Evolutionary conservation across 2,113 vertebrate genomes (phyloP).

Genomic region (Kryptolebias marmoratus): DNA sequence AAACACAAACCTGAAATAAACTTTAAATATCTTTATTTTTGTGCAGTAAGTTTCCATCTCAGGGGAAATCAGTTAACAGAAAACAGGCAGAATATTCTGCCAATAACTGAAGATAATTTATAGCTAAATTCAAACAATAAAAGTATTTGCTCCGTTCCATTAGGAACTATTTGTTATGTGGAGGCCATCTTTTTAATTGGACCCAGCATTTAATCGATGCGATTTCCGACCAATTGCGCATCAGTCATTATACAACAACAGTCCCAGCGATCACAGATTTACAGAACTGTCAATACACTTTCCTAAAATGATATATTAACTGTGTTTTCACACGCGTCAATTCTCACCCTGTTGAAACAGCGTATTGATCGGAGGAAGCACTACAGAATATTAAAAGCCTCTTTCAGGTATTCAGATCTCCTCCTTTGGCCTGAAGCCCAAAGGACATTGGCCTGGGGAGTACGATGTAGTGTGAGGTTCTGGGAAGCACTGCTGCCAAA

Average conservation of each 20-base stretch:
- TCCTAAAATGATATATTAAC: conserved; percentile 64
- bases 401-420: conserved; percentile 29
- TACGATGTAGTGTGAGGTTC: conserved; percentile 53
- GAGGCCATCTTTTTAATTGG: conserved; percentile 61
- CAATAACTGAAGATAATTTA: conserved; percentile 72
- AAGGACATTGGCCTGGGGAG: conserved; percentile 41
- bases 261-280: conserved; percentile 50
- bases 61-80: conserved; percentile 67
- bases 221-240: conserved; percentile 54
- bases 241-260: conserved; percentile 69
- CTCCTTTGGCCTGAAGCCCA: conserved; percentile 31
- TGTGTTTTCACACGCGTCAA: conserved; percentile 59
- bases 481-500: conserved; percentile 47
- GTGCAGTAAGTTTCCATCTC: conserved; percentile 38
- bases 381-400: conserved; percentile 52
- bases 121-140: conserved; percentile 63
- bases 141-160: conserved; percentile 52
- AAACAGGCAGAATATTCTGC: conserved; percentile 62
- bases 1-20: conserved; percentile 22
- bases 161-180: conserved; percentile 59
- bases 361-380: conserved; percentile 54
- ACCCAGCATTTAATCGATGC: conserved; percentile 64
- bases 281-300: conserved; percentile 62
- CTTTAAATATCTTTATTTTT: conserved; percentile 25
- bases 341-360: conserved; percentile 49